Evolutionary conservation across 2,113 vertebrate genomes (phyloP), one percentile per base, ranked within the genome.

Genomic region (Megaceryle torquata): DNA sequence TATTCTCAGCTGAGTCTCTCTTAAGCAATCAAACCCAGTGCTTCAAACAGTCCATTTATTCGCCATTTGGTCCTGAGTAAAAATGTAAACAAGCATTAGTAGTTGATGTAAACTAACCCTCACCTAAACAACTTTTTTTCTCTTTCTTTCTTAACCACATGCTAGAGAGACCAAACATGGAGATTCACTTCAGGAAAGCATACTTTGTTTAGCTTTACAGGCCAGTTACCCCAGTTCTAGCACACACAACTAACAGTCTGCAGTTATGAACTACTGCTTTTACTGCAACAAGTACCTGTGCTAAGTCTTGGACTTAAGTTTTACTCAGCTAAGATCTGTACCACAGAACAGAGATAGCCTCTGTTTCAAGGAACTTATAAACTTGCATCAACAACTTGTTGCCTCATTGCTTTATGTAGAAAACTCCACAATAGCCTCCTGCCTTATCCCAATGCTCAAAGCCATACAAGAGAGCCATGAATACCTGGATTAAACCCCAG

Each of bases 21-120:
- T 81, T 25, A 48, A 67, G 35, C 3, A n/a, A 80, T 96, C 92
- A 95, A 85, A 70, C 72, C 51, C 70, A 71, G 61, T 0, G 31
- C 61, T 93, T 96, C 92, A 91, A 60, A 43, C 44, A 76, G 72
- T 95, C 94, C 94, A 78, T 96, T 33, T 67, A 60, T 48, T 91
- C 2, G 48, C 46, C 93, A 82, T 88, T 76, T 75, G 87, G 54
- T 71, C 96, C 96, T 96, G 41, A 96, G 69, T 92, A 51, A 92
- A 95, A 87, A 94, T 1, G 63, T 53, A 92, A 86, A 76, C 0
- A 28, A 60, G 35, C 22, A 19, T 95, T 88, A 90, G 51, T 43
- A 83, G 82, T 3, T 10, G 26, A 77, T 15, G 17, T 20, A 16
- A 69, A 77, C 37, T 53, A 41, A 64, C 3, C 2, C 0, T 15